Base-by-base conservation (phyloP, 2,888 invertebrate species). In the Opisthograptis luteolata region DNA sequence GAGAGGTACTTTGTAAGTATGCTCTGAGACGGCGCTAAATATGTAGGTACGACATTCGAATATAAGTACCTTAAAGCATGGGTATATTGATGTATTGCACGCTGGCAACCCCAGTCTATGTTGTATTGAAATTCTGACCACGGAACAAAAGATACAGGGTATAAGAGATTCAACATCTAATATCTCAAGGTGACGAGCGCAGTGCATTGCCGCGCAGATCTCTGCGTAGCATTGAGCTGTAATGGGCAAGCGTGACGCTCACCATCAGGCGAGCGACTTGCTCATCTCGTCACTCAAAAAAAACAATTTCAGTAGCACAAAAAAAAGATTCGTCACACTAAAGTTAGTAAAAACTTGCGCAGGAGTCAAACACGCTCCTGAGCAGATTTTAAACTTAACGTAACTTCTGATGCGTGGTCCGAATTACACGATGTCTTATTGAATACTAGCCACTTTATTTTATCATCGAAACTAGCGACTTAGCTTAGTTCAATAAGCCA, bases 1-100 rank as follows among this genome's bases (percentile, higher is more conserved):
- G 72, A 68, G 70, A 66, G 59, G 64, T 64, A 58, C 54, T 60
- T 76, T 72, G 82, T 81, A 76, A 81, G 81, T 80, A 79, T 70
- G 39, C 31, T 66, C 55, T 62, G 66, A 49, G 43, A 51, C 60
- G 64, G 62, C 62, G 68, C 61, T 60, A 49, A 44, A 46, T 47
- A 63, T 60, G 76, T 79, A 78, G 76, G 81, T 79, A 79, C 73
- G 66, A 69, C 61, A 56, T 45, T 47, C 47, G 12, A 55, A 47
- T 69, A 40, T 54, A 48, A 37, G 43, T 69, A 62, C 63, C 43
- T 54, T 77, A 79, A 76, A 75, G 79, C 79, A 79, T 76, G 78
- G 68, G 68, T 54, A 52, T 55, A 50, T 53, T 28, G 32, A 51
- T 61, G 56, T 60, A 35, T 17, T 77, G 79, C 78, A 79, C 79